These are phyloP conservation scores for Drosophila mettleri DNA, from an alignment of 2,888 invertebrate genomes.

Conservation along the genomic window DNA sequence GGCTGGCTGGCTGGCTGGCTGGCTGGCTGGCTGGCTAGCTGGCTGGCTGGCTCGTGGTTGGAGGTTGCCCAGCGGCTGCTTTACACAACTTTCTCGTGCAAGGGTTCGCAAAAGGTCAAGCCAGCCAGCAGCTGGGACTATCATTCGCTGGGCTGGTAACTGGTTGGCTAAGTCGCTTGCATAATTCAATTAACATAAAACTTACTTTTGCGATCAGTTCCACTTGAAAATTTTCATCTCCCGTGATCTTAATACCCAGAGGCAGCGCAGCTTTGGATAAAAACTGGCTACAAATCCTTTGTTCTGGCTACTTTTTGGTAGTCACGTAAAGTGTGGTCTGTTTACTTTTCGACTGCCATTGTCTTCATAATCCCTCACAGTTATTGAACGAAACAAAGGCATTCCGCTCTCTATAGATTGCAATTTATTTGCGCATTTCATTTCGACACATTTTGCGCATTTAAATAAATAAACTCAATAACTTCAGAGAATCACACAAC, in stretches of 20 bases:
- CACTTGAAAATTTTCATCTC: constrained; percentile 16
- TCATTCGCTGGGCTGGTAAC: constrained; percentile 44
- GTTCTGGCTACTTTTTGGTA: not conserved
- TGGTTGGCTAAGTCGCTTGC: constrained; percentile 61
- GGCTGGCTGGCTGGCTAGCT: constrained; percentile 6
- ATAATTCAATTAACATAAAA: constrained; percentile 67
- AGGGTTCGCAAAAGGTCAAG: constrained; percentile 67
- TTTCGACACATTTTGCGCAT: constrained; percentile 57
- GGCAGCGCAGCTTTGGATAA: not conserved
- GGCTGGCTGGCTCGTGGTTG: constrained; percentile 27
- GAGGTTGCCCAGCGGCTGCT: constrained; percentile 45
- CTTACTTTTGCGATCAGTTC: constrained; percentile 36
- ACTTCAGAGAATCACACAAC: constrained; percentile 4
- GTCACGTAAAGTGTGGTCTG: not conserved
- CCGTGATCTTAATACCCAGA: not conserved
- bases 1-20: constrained; percentile 3
- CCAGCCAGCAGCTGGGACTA: constrained; percentile 38
- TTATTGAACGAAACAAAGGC: constrained; percentile 7
- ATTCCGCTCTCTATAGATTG: constrained; percentile 31
- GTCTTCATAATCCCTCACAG: constrained; percentile 6
- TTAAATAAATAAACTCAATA: constrained; percentile 36
- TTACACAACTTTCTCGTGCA: constrained; percentile 57
- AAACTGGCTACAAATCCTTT: constrained; percentile 11
- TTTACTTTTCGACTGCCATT: constrained; percentile 1
- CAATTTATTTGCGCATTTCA: constrained; percentile 53